Base-by-base conservation (phyloP, 37 sponge, comb jelly and placozoan species). In the Spongia lamella region DNA sequence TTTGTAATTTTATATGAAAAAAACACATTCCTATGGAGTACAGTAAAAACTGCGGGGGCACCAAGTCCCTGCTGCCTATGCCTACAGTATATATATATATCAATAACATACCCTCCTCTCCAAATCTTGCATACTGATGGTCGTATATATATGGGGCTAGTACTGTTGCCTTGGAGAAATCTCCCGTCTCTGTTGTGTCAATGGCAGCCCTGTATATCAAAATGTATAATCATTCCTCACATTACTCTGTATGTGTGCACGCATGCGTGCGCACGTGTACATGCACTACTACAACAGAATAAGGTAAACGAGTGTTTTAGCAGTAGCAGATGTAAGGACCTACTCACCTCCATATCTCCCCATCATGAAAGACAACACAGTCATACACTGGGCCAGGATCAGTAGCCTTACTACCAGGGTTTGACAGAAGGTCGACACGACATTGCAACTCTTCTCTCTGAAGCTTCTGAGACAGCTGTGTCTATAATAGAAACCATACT, bases 301-400 rank as follows among this genome's bases (percentile, higher is more conserved):
- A 51, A 30, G 57, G n/a, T n/a, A n/a, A n/a, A n/a, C n/a, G n/a
- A n/a, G n/a, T n/a, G n/a, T n/a, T n/a, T n/a, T n/a, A n/a, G n/a
- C n/a, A n/a, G n/a, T n/a, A n/a, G n/a, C n/a, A 43, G 7, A 43
- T 43, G 5, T 43, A 62, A 72, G 38, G 56, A 40, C 26, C 29
- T 17, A 19, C 63, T 5, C 37, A 92, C 96, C 94, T 88, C 90
- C 87, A 88, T 0, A 58, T 78, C 13, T 38, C 14, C 19, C 96
- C 96, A 74, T 95, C 87, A 73, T 92, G 83, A 53, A 92, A 95
- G 24, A 95, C 89, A 5, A 95, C 75, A 64, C 96, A 95, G 75
- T 95, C 96, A 58, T 80, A 90, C 19, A 89, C 83, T 17, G 96
- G 93, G 2, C 92, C 93, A 33, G 87, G 56, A n/a, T 55, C 21